Evolutionary conservation across 2,113 vertebrate species (phyloP).

Genomic region (Corythaeola cristata): DNA sequence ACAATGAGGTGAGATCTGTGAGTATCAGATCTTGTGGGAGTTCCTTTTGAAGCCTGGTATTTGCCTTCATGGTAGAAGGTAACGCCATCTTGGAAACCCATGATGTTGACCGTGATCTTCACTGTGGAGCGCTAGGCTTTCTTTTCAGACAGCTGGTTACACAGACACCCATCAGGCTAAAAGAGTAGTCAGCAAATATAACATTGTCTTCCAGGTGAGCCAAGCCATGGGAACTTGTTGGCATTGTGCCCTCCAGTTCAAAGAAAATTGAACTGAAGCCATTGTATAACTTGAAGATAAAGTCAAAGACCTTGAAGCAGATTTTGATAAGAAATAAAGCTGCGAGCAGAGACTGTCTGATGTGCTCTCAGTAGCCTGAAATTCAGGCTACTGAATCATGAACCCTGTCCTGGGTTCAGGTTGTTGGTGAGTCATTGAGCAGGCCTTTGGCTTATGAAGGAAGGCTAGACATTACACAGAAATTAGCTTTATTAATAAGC

Average conservation of each 20-base stretch:
- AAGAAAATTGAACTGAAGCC: neutral
- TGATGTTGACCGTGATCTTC: neutral
- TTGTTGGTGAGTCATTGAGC: neutral
- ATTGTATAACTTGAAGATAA: neutral
- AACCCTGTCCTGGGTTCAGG: neutral
- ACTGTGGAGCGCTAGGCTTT: neutral
- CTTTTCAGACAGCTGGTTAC: neutral
- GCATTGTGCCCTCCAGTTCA: neutral
- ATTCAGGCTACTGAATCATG: neutral
- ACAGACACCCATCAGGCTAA: neutral
- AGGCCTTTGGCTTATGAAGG: neutral
- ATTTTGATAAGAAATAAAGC: neutral
- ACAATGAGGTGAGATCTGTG: neutral
- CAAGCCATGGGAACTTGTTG: neutral
- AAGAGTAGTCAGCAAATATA: neutral
- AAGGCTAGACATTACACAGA: neutral
- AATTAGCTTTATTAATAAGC: neutral
- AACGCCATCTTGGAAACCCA: neutral
- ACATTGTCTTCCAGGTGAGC: neutral
- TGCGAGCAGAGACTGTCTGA: neutral
- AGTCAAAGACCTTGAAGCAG: neutral
- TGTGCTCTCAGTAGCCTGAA: neutral
- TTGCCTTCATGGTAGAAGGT: neutral
- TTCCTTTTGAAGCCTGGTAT: neutral
- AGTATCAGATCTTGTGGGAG: neutral